These are phyloP conservation scores for Sarcophaga carnaria DNA, from an alignment of 2,888 invertebrate genomes.

Conservation along the genomic window DNA sequence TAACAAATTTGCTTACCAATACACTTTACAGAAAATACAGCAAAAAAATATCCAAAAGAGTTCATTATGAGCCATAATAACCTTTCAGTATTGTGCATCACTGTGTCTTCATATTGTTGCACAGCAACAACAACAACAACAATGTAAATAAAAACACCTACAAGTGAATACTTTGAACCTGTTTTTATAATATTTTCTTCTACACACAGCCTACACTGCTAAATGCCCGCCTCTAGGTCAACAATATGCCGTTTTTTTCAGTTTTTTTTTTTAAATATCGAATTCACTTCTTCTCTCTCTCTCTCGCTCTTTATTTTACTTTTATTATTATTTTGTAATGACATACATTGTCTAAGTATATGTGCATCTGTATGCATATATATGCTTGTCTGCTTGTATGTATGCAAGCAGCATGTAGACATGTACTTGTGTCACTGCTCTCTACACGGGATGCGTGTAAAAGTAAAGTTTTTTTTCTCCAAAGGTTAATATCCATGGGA, in stretches of 20 bases:
- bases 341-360: conserved; percentile 55
- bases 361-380: background rate
- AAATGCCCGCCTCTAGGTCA: background rate
- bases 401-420: background rate
- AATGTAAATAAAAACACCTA: conserved; percentile 17
- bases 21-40: too few relatives aligned
- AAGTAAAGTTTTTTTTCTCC: too few relatives aligned
- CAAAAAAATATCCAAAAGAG: too few relatives aligned
- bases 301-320: background rate
- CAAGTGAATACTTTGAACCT: conserved; percentile 39
- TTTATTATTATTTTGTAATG: conserved; percentile 52
- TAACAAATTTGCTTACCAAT: too few relatives aligned
- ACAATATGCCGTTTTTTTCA: conserved; percentile 22
- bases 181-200: conserved; percentile 21
- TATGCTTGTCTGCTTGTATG: background rate
- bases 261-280: conserved; percentile 3
- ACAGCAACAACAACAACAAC: too few relatives aligned
- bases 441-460: background rate
- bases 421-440: background rate
- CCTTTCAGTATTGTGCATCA: too few relatives aligned
- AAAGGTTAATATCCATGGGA: background rate
- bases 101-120: too few relatives aligned
- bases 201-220: background rate
- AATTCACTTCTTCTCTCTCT: background rate
- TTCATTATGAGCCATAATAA: too few relatives aligned